Evolutionary conservation across 2,797 vertebrate genomes (phyloP), one percentile per base, ranked within the genome.

Genomic region (Pipistrellus nathusii): DNA sequence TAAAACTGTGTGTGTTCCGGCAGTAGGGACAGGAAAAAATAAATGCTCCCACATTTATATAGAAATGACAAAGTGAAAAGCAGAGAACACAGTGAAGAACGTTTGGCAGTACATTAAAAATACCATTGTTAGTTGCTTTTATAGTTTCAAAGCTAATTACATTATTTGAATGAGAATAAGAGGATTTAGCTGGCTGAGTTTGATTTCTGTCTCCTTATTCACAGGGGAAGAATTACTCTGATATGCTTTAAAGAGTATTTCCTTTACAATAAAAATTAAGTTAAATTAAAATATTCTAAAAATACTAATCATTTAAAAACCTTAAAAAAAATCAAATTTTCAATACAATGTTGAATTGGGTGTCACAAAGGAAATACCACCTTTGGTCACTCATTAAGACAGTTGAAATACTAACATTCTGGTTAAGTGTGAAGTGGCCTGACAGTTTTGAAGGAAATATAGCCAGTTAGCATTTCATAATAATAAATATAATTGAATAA

Each of bases 401-500:
- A 62, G 64, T n/a, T 59, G 41, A 80, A 76, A 77, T 32, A 78
- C 23, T 23, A 92, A 51, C 4, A 87, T 51, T 84, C 46, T 57
- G 44, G 35, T 92, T 57, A 93, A 30, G 15, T 84, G 53, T 76
- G 53, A 92, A 92, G 27, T 85, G 73, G 35, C 25, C 41, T 69
- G n/a, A 59, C 5, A 66, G n/a, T 69, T 91, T 6, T 85, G n/a
- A 88, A 82, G 91, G 20, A 95, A 96, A 21, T 20, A 78, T n/a
- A 23, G 76, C 75, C 71, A 27, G 20, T 68, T 64, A 51, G 87
- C 81, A 91, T 75, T 95, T 92, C 72, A 96, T 35, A 88, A 35
- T 80, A 97, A 94, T 94, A 97, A 97, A 97, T 94, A 96, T 35
- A 85, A 78, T 38, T 80, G 62, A 78, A 95, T 64, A 30, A 85